Evolutionary conservation across 2,888 invertebrate species (phyloP).

Genomic region (Thymelicus lineola): DNA sequence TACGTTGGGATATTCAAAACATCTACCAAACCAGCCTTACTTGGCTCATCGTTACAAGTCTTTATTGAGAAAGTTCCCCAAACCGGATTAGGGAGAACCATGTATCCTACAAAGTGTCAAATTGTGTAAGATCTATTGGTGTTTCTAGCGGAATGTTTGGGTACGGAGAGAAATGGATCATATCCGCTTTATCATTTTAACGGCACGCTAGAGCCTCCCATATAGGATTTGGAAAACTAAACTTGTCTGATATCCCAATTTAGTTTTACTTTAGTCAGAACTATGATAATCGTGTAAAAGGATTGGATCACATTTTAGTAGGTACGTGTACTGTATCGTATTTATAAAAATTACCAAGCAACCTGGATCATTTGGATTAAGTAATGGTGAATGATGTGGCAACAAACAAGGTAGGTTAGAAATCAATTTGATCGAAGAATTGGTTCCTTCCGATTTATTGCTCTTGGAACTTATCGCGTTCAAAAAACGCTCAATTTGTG

Average conservation of each 20-base stretch:
- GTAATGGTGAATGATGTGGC: no score
- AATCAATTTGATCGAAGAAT: no score
- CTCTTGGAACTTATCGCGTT: no score
- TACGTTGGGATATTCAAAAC: slow-evolving; percentile 6
- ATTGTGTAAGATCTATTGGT: slow-evolving; percentile 35
- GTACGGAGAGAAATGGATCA: slow-evolving; percentile 35
- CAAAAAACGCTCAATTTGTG: no score
- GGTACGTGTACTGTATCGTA: no score
- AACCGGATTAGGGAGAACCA: slow-evolving; percentile 35
- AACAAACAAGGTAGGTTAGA: background rate
- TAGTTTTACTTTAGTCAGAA: no score
- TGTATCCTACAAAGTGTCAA: slow-evolving; percentile 39
- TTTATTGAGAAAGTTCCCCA: slow-evolving; percentile 37
- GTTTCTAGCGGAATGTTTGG: slow-evolving; percentile 26
- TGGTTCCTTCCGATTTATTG: no score
- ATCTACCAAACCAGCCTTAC: slow-evolving; percentile 15
- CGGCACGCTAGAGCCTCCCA: slow-evolving; percentile 4
- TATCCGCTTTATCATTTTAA: slow-evolving; percentile 36
- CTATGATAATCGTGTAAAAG: no score
- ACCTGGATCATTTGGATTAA: no score
- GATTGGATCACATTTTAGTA: no score
- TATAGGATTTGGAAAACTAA: slow-evolving; percentile 8
- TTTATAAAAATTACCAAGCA: no score
- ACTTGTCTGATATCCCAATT: background rate
- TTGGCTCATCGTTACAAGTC: slow-evolving; percentile 34